Evolutionary conservation across 2,888 invertebrate genomes (phyloP), one percentile per base, ranked within the genome.

Genomic region (Noctua comes): DNA sequence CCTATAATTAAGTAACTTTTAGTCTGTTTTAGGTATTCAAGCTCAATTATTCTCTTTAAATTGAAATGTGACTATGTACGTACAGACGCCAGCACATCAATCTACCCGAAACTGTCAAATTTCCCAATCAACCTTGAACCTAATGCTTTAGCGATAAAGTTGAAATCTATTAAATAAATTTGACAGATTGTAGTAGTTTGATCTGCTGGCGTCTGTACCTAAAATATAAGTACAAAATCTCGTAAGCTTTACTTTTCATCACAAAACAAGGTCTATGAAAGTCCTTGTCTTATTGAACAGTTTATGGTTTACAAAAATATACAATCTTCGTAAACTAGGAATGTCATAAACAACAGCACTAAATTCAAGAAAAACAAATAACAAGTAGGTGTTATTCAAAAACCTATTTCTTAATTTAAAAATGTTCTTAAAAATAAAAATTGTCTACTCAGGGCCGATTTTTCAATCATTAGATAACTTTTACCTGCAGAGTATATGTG

Each of bases 261-360:
- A 7, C 40, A 40, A 62, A 31, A 62, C 31, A 76, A 51, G 16
- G 6, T 10, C 36, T 36, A 36, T 64, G 57, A 57, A 27, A 27
- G 1, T 57, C 24, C 24, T n/a, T 65, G 36, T 24, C 21, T 24
- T 69, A 18, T 54, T 4, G 18, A 65, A 74, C 43, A 54, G 36
- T 27, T 7, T 43, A n/a, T 66, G 62, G 24, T 46, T 66, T 71
- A 71, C 57, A 84, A 84, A 83, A 86, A 74, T 77, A 84, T 59
- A 69, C n/a, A 73, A 76, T 71, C 11, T 73, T 66, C 11, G 18
- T 74, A 40, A 87, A 74, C 79, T 79, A 87, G 88, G 88, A 87
- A 87, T 88, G 86, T 88, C 80, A 84, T 71, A 79, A 86, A 73
- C 66, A 78, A 86, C 79, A 84, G 43, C 73, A 73, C 62, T 79